Base-by-base conservation (phyloP, 1,140 invertebrate species). In the Psilanteris sp. region DNA sequence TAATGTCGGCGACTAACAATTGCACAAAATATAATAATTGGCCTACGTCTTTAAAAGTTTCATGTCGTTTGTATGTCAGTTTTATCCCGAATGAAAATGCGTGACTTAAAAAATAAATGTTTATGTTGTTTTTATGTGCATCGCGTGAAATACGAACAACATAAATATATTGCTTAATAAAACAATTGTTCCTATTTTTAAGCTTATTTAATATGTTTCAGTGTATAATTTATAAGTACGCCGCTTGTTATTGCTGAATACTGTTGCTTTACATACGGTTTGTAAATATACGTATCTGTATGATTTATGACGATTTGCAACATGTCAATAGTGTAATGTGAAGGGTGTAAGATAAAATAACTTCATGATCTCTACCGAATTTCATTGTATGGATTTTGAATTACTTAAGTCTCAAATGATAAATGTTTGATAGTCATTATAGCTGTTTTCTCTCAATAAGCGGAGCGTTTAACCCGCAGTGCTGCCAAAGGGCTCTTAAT, bases 401-500 rank as follows among this genome's bases (percentile, higher is more conserved):
- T 64, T 70, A 71, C 54, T 67, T 70, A 75, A 68, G 64, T 57
- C 55, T 57, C 37, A 18, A 37, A 62, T 57, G 62, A 73, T 70
- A 55, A 70, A 66, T 70, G 52, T 71, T 59, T 57, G 54, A 77
- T 82, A 79, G 70, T 67, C 74, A 80, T 46, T 39, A 80, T 83
- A 82, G 76, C 81, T 83, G 76, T 81, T 80, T 55, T 61, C 77
- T 78, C 43, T 66, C n/a, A n/a, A n/a, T 72, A 64, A 71, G 48
- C 59, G 67, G 57, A 43, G 16, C 34, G 32, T 37, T 64, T 70
- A 20, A 36, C 44, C 68, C 77, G 75, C 77, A 83, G 77, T 62
- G 81, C 80, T 83, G 83, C 82, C 83, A 85, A 85, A 83, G 80
- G 80, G 77, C 79, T 81, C 71, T 80, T 75, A 74, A 72, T 76